Conservation (phyloP, 1,140 invertebrate genomes). For the Sarcophaga peregrina region DNA sequence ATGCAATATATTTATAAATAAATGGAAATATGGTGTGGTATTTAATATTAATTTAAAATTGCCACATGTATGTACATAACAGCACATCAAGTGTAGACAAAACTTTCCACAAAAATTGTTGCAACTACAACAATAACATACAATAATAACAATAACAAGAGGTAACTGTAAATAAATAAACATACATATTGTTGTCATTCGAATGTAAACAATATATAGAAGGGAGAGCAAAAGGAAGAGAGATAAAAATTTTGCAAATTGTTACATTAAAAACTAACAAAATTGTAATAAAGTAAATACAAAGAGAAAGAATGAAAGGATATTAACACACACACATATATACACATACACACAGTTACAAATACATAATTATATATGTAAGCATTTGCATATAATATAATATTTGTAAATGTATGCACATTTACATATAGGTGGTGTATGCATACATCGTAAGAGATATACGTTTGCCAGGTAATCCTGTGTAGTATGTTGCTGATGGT, state of each 20-base stretch:
- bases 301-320: neutral
- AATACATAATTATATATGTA: neutral
- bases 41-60: conserved; percentile 17
- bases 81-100: neutral
- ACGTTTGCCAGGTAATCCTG: too few relatives aligned
- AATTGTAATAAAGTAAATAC: neutral
- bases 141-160: neutral
- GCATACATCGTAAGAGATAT: too few relatives aligned
- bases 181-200: neutral
- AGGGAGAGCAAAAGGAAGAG: too few relatives aligned
- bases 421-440: too few relatives aligned
- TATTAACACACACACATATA: neutral
- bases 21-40: neutral
- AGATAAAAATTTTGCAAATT: neutral
- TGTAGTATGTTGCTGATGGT: too few relatives aligned
- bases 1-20: too few relatives aligned
- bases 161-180: neutral
- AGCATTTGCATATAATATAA: too few relatives aligned
- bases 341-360: neutral
- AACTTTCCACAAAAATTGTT: neutral
- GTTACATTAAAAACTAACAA: conserved; percentile 7
- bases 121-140: neutral
- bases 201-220: neutral
- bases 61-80: neutral
- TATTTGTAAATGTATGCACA: too few relatives aligned